phyloP scores from a whole-genome alignment of 2,113 vertebrate species.

The Gymnocephalus cernua region DNA sequence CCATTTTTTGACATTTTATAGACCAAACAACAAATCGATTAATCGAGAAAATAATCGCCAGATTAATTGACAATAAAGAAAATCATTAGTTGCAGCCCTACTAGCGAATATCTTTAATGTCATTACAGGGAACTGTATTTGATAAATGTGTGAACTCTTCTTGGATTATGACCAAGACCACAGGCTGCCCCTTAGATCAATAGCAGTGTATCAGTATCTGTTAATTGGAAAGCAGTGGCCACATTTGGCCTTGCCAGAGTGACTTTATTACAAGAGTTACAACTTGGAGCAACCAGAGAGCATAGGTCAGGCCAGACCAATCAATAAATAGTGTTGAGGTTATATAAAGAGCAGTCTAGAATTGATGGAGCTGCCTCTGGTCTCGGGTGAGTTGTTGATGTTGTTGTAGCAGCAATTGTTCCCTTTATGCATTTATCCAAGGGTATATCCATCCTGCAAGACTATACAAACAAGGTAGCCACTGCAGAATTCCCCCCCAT shows the following conservation, averaged over 20 bases:
- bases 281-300: conserved; percentile 30
- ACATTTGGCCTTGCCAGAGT: conserved; percentile 42
- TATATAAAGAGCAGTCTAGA: conserved; percentile 47
- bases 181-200: conserved; percentile 37
- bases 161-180: conserved; percentile 21
- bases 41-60: no score
- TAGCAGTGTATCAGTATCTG: conserved; percentile 10
- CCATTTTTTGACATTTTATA: no score
- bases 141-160: conserved; percentile 5
- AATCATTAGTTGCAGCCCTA: no score
- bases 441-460: not conserved
- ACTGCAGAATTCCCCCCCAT: not conserved
- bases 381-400: conserved; percentile 6
- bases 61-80: no score
- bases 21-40: no score
- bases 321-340: conserved; percentile 55
- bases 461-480: not conserved
- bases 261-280: conserved; percentile 53
- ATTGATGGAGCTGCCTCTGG: conserved; percentile 47
- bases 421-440: not conserved
- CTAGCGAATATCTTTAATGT: not conserved
- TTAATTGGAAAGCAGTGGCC: conserved; percentile 23
- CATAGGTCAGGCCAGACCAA: conserved; percentile 48
- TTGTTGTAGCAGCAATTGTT: conserved; percentile 21
- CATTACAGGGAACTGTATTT: not conserved